These are phyloP conservation scores for Mythimna loreyi DNA, from an alignment of 2,888 invertebrate genomes.

Conservation along the genomic window DNA sequence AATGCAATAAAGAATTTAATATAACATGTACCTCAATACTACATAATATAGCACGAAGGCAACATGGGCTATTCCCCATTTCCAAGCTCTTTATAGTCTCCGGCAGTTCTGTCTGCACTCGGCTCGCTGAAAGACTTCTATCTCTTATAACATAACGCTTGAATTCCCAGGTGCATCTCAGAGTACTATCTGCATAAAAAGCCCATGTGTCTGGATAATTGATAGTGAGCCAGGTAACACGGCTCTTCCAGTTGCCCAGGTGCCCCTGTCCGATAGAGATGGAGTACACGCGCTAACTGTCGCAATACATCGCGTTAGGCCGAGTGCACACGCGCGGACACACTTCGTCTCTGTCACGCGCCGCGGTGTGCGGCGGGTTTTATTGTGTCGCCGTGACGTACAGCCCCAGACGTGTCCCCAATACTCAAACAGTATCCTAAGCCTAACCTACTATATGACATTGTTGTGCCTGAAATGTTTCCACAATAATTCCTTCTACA, in stretches of 20 bases:
- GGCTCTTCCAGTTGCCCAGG: neutral
- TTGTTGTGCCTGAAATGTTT: neutral
- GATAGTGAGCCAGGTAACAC: neutral
- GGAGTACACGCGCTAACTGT: neutral
- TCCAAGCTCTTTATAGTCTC: too few relatives aligned
- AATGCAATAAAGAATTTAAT: too few relatives aligned
- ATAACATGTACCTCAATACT: too few relatives aligned
- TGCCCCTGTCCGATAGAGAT: constrained; percentile 1
- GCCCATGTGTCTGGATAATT: neutral
- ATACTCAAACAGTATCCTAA: constrained; percentile 21
- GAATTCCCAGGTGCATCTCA: neutral
- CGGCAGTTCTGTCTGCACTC: neutral
- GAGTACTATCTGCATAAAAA: neutral
- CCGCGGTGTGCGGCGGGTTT: constrained; percentile 1
- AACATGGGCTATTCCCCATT: too few relatives aligned
- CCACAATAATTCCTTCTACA: constrained; percentile 21
- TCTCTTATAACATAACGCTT: neutral
- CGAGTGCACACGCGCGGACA: constrained; percentile 8
- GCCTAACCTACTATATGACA: neutral
- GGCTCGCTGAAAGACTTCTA: neutral
- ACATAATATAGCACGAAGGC: too few relatives aligned
- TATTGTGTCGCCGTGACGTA: constrained; percentile 21
- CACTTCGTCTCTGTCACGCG: constrained; percentile 19
- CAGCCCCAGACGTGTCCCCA: constrained; percentile 12
- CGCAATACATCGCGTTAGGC: neutral